Evolutionary conservation across 2,113 vertebrate species (phyloP), one percentile per base, ranked within the genome.

Genomic region (Pristiophorus japonicus): DNA sequence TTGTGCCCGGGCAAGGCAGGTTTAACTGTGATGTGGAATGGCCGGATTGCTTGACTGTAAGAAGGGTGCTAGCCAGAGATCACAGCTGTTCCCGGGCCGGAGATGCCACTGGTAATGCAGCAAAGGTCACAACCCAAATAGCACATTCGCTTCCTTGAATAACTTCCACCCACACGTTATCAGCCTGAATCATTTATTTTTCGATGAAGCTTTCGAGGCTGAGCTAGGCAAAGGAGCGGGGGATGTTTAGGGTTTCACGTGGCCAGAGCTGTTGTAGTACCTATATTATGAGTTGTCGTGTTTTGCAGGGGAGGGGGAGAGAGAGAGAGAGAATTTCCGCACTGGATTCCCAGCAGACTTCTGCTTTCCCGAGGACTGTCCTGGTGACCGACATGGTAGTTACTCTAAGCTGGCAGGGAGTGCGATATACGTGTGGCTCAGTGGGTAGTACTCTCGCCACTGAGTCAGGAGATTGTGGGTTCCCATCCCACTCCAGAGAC

Each of bases 161-260:
- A 75, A 73, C 94, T 95, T 18, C 94, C 94, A 75, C 67, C 94
- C 75, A 47, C 94, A 95, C 75, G 38, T 75, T 95, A 51, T 75
- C 94, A 73, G 14, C 11, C 66, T 47, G 94, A 95, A 95, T 59
- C 34, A 81, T 81, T 63, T 95, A 62, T 51, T 75, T 51, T 38
- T 47, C 47, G 27, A 38, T 45, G 30, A 63, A 45, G 62, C 62
- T 95, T 22, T 42, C 6, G 24, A 78, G 73, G 94, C 63, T 55
- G 42, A 73, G 27, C 94, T 6, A 18, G 30, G 88, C 20, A 20
- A 73, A 12, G 51, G 55, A 63, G 59, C 59, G 20, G 88, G 62
- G 16, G 30, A 63, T 62, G n/a, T 20, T 63, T 6, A n/a, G n/a
- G 88, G 88, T 63, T 22, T 63, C 88, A 62, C 55, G 88, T 91